These are phyloP conservation scores for Lasiommata megera DNA, from an alignment of 2,888 invertebrate genomes.

Conservation along the genomic window DNA sequence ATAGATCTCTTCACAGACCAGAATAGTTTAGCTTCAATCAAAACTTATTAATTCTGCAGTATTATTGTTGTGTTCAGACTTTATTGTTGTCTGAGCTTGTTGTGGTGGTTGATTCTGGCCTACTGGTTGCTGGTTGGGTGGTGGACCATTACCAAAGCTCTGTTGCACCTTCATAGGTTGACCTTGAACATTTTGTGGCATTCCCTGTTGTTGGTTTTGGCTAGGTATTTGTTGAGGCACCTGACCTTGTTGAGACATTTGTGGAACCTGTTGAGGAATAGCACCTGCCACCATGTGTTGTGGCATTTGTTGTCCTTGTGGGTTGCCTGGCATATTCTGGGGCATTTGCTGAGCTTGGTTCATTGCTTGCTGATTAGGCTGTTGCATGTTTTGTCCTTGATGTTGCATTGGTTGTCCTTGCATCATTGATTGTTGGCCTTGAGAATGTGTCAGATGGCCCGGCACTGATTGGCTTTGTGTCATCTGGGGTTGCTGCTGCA, in stretches of 20 bases:
- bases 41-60: conserved; percentile 92
- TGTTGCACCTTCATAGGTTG: conserved; percentile 35
- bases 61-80: conserved; percentile 69
- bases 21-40: conserved; percentile 77
- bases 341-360: conserved; percentile 48
- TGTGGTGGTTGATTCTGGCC: conserved; percentile 35
- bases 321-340: conserved; percentile 47
- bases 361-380: conserved; percentile 46
- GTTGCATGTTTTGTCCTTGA: conserved; percentile 47
- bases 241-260: conserved; percentile 34
- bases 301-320: conserved; percentile 40
- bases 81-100: conserved; percentile 53
- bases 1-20: conserved; percentile 43
- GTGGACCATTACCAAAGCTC: conserved; percentile 41
- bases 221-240: conserved; percentile 37
- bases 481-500: conserved; percentile 39
- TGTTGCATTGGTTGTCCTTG: conserved; percentile 47
- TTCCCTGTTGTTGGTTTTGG: conserved; percentile 33
- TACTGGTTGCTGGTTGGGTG: conserved; percentile 37
- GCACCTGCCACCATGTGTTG: conserved; percentile 36
- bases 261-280: conserved; percentile 38
- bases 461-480: conserved; percentile 46
- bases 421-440: conserved; percentile 52
- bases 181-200: conserved; percentile 36
- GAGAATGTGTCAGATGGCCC: conserved; percentile 44